Evolutionary conservation across 2,888 invertebrate species (phyloP).

Genomic region (Lysandra coridon): DNA sequence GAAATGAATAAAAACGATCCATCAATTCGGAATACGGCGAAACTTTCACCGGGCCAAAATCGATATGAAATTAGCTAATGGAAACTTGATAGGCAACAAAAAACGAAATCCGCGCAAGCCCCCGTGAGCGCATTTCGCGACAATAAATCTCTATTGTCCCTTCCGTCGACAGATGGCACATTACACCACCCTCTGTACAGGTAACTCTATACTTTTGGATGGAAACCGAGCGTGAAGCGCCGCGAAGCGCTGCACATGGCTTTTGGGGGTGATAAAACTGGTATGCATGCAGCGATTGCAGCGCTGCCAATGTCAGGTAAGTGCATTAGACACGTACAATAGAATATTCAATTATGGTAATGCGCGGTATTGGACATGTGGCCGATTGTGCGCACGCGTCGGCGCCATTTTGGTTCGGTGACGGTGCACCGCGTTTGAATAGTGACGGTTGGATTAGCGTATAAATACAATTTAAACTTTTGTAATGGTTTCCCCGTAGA

Average conservation of each 20-base stretch:
- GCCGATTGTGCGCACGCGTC: slow-evolving; percentile 62
- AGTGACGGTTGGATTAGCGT: slow-evolving; percentile 56
- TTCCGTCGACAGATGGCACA: slow-evolving; percentile 69
- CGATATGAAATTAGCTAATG: slow-evolving; percentile 79
- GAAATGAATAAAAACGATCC: slow-evolving; percentile 72
- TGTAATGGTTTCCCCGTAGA: background rate
- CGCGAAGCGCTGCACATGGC: slow-evolving; percentile 47
- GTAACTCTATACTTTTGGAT: slow-evolving; percentile 63
- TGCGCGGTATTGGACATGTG: slow-evolving; percentile 57
- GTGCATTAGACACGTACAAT: slow-evolving; percentile 72
- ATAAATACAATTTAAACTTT: slow-evolving; percentile 30
- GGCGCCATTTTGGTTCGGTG: slow-evolving; percentile 52
- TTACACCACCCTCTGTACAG: slow-evolving; percentile 57
- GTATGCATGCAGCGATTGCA: slow-evolving; percentile 44
- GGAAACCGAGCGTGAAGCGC: slow-evolving; percentile 47
- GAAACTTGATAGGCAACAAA: slow-evolving; percentile 78
- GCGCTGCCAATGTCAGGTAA: slow-evolving; percentile 55
- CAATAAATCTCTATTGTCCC: slow-evolving; percentile 73
- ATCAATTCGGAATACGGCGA: slow-evolving; percentile 64
- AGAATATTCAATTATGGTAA: slow-evolving; percentile 71
- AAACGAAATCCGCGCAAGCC: slow-evolving; percentile 67
- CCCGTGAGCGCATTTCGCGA: slow-evolving; percentile 68
- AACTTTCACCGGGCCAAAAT: slow-evolving; percentile 63
- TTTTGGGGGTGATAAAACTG: slow-evolving; percentile 32
- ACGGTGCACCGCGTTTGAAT: slow-evolving; percentile 51